These are phyloP conservation scores for Sebastes variabilis DNA, from an alignment of 2,797 vertebrate species.

Conservation along the genomic window DNA sequence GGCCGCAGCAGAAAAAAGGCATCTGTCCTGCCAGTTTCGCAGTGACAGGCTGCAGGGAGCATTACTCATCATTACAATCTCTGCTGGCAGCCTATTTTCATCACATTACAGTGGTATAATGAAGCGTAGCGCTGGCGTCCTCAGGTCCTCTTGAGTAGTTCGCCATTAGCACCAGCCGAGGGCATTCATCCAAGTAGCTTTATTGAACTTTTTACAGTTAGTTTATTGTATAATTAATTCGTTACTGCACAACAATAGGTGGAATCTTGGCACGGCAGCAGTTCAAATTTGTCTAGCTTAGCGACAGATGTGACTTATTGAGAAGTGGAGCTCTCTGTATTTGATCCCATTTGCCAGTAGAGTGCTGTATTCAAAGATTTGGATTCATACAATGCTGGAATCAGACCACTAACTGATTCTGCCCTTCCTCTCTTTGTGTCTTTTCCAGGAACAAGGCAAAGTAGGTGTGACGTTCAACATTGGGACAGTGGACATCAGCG, in stretches of 20 bases:
- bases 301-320: not conserved
- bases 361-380: not conserved
- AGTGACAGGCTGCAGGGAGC: constrained; percentile 60
- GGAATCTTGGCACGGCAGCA: not conserved
- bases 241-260: constrained; percentile 31
- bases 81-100: constrained; percentile 78
- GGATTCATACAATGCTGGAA: not conserved
- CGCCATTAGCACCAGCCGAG: constrained; percentile 59
- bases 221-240: constrained; percentile 65
- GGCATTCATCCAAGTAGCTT: constrained; percentile 60
- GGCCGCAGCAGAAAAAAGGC: constrained; percentile 43
- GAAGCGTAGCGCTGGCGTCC: constrained; percentile 68
- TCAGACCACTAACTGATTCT: constrained; percentile 1
- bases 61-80: constrained; percentile 81
- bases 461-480: constrained; percentile 97
- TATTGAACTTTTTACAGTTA: constrained; percentile 64
- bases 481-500: constrained; percentile 95
- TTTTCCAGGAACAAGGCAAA: constrained; percentile 93
- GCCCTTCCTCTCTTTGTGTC: constrained; percentile 27
- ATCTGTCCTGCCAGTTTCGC: constrained; percentile 68
- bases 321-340: not conserved
- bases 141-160: constrained; percentile 62
- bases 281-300: not conserved
- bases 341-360: not conserved
- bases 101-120: constrained; percentile 78